phyloP scores from a whole-genome alignment of 92 coral and sea anemone species.

The Chrysogorgia sp. region DNA sequence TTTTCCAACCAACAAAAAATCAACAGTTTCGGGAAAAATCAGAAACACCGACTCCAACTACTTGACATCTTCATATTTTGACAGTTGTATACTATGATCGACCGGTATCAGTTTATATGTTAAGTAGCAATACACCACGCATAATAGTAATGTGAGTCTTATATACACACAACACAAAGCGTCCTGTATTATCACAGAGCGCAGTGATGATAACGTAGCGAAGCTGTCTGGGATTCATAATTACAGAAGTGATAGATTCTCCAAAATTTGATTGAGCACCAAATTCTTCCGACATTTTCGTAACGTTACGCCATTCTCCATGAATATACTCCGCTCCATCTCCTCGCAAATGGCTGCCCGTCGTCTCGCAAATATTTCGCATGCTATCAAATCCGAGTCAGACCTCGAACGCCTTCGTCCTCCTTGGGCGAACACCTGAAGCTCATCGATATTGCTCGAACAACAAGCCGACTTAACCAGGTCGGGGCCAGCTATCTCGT shows the following conservation, averaged over 20 bases:
- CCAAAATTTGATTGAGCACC: constrained; percentile 30
- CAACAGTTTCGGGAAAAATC: too few species aligned
- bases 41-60: too few species aligned
- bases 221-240: too few species aligned
- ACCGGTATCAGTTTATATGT: too few species aligned
- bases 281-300: constrained; percentile 40
- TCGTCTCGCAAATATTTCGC: constrained; percentile 33
- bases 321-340: constrained; percentile 32
- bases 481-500: not conserved
- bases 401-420: constrained; percentile 39
- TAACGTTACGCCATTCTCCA: constrained; percentile 43
- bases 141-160: too few species aligned
- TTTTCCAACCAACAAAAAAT: too few species aligned
- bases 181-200: too few species aligned
- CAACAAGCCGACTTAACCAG: not conserved
- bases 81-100: too few species aligned
- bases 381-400: constrained; percentile 16
- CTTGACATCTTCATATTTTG: too few species aligned
- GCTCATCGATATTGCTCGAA: not conserved
- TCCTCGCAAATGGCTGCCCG: constrained; percentile 53
- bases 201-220: too few species aligned
- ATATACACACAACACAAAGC: too few species aligned
- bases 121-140: too few species aligned
- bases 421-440: not conserved
- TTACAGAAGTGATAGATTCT: constrained; percentile 34